A percentile compares a stretch with the other conserved stretches of the same genome.
phyloP scores from a whole-genome alignment of 2,113 vertebrate genomes.

The Manacus vitellinus region DNA sequence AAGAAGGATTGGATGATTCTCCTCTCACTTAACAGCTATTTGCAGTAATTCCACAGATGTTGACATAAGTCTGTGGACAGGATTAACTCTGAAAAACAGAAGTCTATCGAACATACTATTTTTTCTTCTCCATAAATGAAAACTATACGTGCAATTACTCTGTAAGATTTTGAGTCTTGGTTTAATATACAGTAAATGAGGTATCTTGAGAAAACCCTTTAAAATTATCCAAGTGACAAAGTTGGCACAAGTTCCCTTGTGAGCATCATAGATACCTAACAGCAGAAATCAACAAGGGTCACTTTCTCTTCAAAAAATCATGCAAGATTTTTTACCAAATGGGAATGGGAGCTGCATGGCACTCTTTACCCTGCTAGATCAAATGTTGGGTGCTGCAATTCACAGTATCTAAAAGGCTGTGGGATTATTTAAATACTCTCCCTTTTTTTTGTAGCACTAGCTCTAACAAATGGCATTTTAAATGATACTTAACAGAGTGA shows the following conservation, averaged over 20 bases:
- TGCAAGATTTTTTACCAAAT: background rate
- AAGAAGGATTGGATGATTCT: background rate
- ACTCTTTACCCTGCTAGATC: too few relatives aligned
- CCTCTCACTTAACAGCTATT: background rate
- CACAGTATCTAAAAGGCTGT: background rate
- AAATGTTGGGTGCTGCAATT: background rate
- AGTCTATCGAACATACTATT: background rate
- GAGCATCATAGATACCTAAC: background rate
- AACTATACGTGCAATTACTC: background rate
- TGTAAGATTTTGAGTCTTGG: background rate
- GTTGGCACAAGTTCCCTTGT: background rate
- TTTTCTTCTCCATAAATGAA: background rate
- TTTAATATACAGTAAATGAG: background rate
- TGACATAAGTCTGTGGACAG: background rate
- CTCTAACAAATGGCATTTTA: background rate
- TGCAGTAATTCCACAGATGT: background rate
- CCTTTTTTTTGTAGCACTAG: background rate
- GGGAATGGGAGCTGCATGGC: rapidly evolving
- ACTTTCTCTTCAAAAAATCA: background rate
- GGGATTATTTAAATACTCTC: background rate
- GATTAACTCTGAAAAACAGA: background rate
- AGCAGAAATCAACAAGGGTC: background rate
- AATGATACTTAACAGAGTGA: background rate
- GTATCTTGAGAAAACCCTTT: background rate
- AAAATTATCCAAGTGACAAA: background rate